Base-by-base conservation (phyloP, 2,888 invertebrate species). In the Machimus atricapillus region DNA sequence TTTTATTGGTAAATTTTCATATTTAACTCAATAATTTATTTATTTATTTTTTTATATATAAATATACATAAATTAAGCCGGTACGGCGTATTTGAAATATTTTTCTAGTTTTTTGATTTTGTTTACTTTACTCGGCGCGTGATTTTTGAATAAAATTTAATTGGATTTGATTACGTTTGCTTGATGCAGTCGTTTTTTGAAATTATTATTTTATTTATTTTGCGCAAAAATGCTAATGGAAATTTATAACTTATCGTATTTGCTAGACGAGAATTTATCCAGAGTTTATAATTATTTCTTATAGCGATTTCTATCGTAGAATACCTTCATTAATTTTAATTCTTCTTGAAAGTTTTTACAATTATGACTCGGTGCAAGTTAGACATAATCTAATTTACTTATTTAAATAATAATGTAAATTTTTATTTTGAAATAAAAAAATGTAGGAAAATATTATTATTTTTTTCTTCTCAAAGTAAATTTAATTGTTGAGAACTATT, bases 1-100 rank as follows among this genome's bases (percentile, higher is more conserved):
- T 89, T 83, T 73, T 46, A 46, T 85, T 74, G 83, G 56, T 66
- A 58, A 78, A 40, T 43, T 43, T 37, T 43, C 37, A 81, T 52
- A 81, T 81, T 77, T 52, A 23, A 43, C 19, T 81, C 27, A 31
- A 19, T 46, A 46, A 46, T 14, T 12, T 14, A 1, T n/a, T n/a
- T n/a, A n/a, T n/a, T n/a, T 52, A 31, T 81, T 27, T 27, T n/a
- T 31, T 27, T 43, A 56, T 12, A 43, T 78, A 40, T 46, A 43
- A 46, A 66, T 74, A 56, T 12, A 43, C 46, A 40, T 27, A 43
- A 78, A 66, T 74, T 74, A 23, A 27, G 66, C 12, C 66, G 14
- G 9, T 23, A 27, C 27, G 12, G 27, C 66, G 27, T 16, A n/a
- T 37, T 34, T 34, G 7, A n/a, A 76, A 2, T 76, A 12, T 66